Evolutionary conservation across 64 coral and sea anemone genomes (phyloP).

Genomic region (Montipora efflorescens): DNA sequence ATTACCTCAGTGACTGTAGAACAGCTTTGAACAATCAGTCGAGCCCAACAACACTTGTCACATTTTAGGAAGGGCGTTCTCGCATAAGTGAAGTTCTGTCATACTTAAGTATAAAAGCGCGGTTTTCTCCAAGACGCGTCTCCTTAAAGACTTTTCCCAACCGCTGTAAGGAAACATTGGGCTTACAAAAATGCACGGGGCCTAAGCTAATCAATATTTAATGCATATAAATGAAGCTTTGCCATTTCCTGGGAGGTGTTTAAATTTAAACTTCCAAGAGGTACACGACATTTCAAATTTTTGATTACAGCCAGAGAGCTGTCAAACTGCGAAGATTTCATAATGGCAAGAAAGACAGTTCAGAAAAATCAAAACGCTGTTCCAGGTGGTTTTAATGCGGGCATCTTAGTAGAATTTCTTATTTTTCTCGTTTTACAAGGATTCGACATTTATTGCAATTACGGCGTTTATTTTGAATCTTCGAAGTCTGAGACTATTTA

Average conservation of each 20-base stretch:
- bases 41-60: background rate
- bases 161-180: conserved; percentile 8
- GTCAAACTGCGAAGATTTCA: background rate
- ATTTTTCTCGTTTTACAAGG: conserved; percentile 90
- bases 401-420: conserved; percentile 86
- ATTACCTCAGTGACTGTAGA: background rate
- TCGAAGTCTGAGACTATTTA: conserved; percentile 31
- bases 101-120: background rate
- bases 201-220: conserved; percentile 34
- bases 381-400: conserved; percentile 79
- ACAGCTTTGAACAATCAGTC: background rate
- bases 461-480: conserved; percentile 68
- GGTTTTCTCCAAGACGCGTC: background rate
- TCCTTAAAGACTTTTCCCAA: background rate
- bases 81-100: background rate
- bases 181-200: background rate
- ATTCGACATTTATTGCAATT: conserved; percentile 74
- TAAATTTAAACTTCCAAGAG: background rate
- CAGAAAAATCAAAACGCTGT: conserved; percentile 74
- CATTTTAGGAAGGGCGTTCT: background rate
- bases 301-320: background rate
- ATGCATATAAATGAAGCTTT: conserved; percentile 27
- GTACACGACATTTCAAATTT: background rate
- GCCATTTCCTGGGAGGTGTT: conserved; percentile 18
- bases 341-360: conserved; percentile 75